phyloP scores from a whole-genome alignment of 2,888 invertebrate species.

The Spicauda simplicius region DNA sequence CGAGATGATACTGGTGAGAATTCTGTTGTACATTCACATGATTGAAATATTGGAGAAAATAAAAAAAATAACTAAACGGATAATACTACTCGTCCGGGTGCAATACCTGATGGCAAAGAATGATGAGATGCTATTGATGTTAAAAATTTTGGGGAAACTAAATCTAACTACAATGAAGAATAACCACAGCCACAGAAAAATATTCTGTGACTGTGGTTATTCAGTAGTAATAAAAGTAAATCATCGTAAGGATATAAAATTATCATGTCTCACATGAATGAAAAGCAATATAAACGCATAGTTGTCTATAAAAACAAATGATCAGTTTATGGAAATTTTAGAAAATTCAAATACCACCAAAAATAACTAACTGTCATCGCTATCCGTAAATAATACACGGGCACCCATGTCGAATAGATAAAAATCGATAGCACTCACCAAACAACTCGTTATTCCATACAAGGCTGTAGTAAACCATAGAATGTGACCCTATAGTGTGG shows the following conservation, averaged over 20 bases:
- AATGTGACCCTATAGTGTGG: conserved; percentile 25
- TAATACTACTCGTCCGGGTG: too few relatives aligned
- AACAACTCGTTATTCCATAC: conserved; percentile 39
- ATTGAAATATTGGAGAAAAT: neutral
- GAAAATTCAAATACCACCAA: conserved; percentile 27
- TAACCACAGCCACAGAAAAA: too few relatives aligned
- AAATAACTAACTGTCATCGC: conserved; percentile 16
- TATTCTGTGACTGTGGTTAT: too few relatives aligned
- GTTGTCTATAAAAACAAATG: neutral
- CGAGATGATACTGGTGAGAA: neutral
- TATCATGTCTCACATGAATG: too few relatives aligned
- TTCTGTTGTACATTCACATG: neutral
- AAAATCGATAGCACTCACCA: conserved; percentile 39
- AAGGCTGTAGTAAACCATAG: conserved; percentile 21
- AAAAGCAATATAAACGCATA: too few relatives aligned
- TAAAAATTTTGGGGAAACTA: too few relatives aligned
- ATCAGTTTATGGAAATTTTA: conserved; percentile 18
- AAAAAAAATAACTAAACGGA: neutral
- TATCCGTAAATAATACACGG: conserved; percentile 30
- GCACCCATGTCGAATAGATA: conserved; percentile 32
- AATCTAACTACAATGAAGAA: too few relatives aligned
- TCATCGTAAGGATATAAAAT: too few relatives aligned
- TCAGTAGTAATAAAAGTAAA: too few relatives aligned
- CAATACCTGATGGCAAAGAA: too few relatives aligned
- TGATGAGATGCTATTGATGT: too few relatives aligned